Evolutionary conservation across 1,140 invertebrate species (phyloP), one percentile per base, ranked within the genome.

Genomic region (Homarus americanus): DNA sequence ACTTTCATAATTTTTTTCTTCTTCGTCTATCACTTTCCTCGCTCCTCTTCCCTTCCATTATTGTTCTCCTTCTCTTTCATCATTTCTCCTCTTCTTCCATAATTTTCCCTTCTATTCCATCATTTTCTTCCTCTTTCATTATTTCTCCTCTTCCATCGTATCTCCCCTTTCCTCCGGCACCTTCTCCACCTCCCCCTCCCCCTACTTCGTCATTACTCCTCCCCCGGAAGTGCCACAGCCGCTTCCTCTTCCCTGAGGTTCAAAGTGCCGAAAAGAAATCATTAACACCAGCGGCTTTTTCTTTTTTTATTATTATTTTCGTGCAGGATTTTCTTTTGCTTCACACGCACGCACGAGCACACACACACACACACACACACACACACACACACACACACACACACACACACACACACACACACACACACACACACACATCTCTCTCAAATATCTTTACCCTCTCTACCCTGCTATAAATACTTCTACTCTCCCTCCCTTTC

Each of bases 321-420:
- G 15, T 7, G 15, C 15, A 15, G 4, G 4, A 49, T 49, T 49
- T 49, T 49, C 4, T 49, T 49, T 4, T 49, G 44, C 15, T 49
- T 49, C 63, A 66, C 63, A 66, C 24, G 2, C 63, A 28, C 63
- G 10, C 63, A 66, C 63, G 10, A 2, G 10, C 63, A 66, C 63
- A 28, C 63, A 28, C n/a, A 28, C 24, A 28, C 63, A 66, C 24
- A 66, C n/a, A 66, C 63, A 66, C n/a, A 63, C 53, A 63, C 53
- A 63, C 53, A 63, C 53, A 63, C 53, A 63, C 53, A 63, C 53
- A 63, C 53, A 63, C 53, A 63, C 53, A 63, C 53, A 63, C 53
- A 15, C 53, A 63, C 53, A 63, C 53, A 63, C 53, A 63, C 53
- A 63, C 53, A 63, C 53, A 24, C 53, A 63, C 9, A 24, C 9